A percentile compares a stretch with the other conserved stretches of the same genome.
Evolutionary conservation across 2,888 invertebrate genomes (phyloP).

Genomic region (Anaspis maculata): DNA sequence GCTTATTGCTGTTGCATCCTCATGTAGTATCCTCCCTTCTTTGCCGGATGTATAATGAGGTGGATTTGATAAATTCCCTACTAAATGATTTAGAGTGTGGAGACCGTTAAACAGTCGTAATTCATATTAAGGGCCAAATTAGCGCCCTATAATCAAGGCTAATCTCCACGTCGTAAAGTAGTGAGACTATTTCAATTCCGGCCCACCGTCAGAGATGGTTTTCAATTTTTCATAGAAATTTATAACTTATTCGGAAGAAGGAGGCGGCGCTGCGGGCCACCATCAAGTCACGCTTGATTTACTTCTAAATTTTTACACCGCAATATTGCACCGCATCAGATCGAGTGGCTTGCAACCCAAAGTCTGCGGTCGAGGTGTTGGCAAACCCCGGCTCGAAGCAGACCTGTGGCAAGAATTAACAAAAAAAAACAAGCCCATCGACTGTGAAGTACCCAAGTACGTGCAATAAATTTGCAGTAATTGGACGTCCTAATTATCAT

Average conservation of each 20-base stretch:
- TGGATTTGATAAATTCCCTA: conserved; percentile 2
- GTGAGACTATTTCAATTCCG: conserved; percentile 38
- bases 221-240: conserved; percentile 37
- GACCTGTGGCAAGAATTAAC: no score
- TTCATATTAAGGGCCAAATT: conserved; percentile 23
- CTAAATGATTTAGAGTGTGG: conserved; percentile 1
- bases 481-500: no score
- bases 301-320: conserved; percentile 11
- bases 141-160: conserved; percentile 37
- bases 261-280: conserved; percentile 31
- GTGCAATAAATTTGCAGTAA: no score
- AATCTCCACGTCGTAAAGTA: conserved; percentile 41
- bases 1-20: not conserved
- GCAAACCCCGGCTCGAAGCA: no score
- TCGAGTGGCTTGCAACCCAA: no score
- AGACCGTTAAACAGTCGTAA: conserved; percentile 8
- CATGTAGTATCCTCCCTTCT: not conserved
- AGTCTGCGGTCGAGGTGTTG: no score
- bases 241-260: conserved; percentile 39
- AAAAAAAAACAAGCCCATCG: no score
- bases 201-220: conserved; percentile 23
- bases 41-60: no score
- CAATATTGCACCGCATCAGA: conserved; percentile 13
- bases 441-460: no score
- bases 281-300: conserved; percentile 29